Percentiles rank a stretch among this genome's conserved stretches.
Conservation (phyloP, 2,113 vertebrate genomes). For the Tetrao urogallus region DNA sequence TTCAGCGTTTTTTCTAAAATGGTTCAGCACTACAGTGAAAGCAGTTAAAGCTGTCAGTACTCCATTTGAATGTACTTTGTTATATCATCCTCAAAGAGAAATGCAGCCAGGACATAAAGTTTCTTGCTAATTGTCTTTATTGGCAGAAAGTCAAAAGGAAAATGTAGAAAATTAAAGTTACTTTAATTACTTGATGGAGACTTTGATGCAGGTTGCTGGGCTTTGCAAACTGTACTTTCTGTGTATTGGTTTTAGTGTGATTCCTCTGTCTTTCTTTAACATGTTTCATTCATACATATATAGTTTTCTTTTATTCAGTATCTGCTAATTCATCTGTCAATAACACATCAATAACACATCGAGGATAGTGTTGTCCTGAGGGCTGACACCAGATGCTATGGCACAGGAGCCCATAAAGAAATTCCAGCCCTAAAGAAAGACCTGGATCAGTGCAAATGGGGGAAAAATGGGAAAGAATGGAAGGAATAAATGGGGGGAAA, state of each 20-base stretch:
- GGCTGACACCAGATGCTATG: not conserved
- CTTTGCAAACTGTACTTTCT: not conserved
- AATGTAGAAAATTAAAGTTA: not conserved
- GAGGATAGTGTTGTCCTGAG: no score
- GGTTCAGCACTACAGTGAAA: conserved; percentile 5
- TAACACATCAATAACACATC: no score
- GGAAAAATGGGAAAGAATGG: not conserved
- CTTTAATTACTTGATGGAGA: not conserved
- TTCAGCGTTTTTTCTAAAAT: not conserved
- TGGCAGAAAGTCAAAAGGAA: not conserved
- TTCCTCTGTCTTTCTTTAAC: accelerated
- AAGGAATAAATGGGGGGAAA: no score
- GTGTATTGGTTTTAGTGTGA: accelerated
- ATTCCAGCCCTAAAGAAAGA: not conserved
- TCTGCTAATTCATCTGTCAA: no score
- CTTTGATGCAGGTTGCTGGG: not conserved
- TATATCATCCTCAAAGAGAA: not conserved
- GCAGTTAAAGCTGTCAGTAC: conserved; percentile 15
- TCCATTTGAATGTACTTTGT: not conserved
- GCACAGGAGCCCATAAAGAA: not conserved
- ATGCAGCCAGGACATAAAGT: not conserved
- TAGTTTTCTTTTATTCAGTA: not conserved
- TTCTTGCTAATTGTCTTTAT: not conserved
- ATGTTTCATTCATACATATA: accelerated
- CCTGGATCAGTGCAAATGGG: not conserved